These are phyloP conservation scores for Scylla paramamosain DNA, from an alignment of 1,140 invertebrate species.

Conservation along the genomic window DNA sequence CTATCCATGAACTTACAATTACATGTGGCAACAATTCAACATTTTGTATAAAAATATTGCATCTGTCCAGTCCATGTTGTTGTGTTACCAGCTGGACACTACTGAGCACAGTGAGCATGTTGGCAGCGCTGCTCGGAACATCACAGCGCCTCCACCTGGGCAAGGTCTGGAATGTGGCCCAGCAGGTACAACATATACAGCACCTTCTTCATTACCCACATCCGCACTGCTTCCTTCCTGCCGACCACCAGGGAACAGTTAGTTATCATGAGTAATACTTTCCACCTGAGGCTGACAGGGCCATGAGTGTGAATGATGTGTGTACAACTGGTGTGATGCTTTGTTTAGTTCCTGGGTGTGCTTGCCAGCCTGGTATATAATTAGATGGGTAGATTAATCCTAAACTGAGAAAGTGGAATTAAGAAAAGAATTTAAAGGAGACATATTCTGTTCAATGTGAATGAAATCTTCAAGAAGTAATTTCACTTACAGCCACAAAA, in stretches of 20 bases:
- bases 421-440: no score
- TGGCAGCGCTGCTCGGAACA: neutral
- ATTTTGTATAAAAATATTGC: neutral
- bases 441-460: no score
- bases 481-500: no score
- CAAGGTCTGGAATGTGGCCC: slow-evolving; percentile 68
- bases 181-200: slow-evolving; percentile 70
- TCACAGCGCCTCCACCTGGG: slow-evolving; percentile 36
- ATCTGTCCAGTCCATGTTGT: neutral
- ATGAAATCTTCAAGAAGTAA: no score
- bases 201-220: slow-evolving; percentile 73
- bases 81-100: neutral
- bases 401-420: no score
- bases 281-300: neutral
- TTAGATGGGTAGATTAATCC: no score
- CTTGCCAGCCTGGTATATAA: no score
- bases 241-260: slow-evolving; percentile 16
- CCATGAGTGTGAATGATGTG: no score
- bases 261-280: neutral
- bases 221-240: slow-evolving; percentile 76
- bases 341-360: no score
- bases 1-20: no score
- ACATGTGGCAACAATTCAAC: neutral
- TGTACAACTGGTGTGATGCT: no score
- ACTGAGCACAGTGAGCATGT: neutral